Percentiles rank a stretch among this genome's conserved stretches.
phyloP scores from a whole-genome alignment of 2,888 invertebrate genomes.

The Lasioglossum calceatum region DNA sequence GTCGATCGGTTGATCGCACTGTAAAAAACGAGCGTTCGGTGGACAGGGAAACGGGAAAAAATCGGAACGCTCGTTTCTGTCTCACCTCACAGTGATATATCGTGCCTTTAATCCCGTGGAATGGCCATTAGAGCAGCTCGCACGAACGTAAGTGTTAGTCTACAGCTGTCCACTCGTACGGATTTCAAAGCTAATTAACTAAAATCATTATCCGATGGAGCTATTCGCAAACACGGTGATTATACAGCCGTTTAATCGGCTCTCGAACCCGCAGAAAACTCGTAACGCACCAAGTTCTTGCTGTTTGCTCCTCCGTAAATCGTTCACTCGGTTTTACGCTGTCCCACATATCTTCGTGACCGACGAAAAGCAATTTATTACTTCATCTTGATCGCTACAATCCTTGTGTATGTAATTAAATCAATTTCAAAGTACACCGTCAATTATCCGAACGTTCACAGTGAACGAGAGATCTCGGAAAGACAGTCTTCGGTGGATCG shows the following conservation, averaged over 20 bases:
- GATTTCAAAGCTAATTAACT: conserved; percentile 68
- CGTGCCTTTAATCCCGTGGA: conserved; percentile 35
- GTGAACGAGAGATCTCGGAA: no score
- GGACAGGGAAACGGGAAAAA: neutral
- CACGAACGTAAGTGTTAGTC: conserved; percentile 41
- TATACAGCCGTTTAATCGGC: conserved; percentile 62
- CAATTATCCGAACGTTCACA: no score
- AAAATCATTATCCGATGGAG: conserved; percentile 68
- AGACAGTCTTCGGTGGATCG: no score
- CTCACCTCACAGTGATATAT: conserved; percentile 3
- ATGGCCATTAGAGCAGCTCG: conserved; percentile 31
- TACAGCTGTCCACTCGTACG: conserved; percentile 28
- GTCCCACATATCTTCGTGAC: neutral
- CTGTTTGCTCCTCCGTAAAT: neutral
- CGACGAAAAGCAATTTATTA: neutral
- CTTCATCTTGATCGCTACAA: neutral
- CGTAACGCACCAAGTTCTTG: conserved; percentile 15
- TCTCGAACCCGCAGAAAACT: conserved; percentile 17
- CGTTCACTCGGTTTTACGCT: neutral
- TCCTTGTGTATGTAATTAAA: neutral
- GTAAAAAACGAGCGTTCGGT: neutral
- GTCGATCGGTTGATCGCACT: neutral
- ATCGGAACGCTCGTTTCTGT: conserved; percentile 6
- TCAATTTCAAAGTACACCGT: neutral
- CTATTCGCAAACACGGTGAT: conserved; percentile 66